Evolutionary conservation across 2,113 vertebrate genomes (phyloP), one percentile per base, ranked within the genome.

Genomic region (Danionella cerebrum): DNA sequence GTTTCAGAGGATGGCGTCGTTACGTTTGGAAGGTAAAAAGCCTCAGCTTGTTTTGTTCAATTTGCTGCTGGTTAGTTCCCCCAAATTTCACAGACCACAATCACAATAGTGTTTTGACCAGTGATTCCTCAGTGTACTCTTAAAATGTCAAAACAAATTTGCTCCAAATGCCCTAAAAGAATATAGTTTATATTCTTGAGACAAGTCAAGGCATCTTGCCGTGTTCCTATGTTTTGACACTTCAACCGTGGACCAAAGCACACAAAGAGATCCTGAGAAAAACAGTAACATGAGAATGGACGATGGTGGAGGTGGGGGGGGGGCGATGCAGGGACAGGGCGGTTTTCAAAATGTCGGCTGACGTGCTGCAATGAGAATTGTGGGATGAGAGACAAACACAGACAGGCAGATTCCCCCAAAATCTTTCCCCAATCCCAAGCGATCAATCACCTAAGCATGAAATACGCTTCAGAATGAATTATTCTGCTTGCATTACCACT

Each of bases 1-100:
- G 73, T 90, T 91, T 73, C 90, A 92, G 80, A 88, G 90, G 42
- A 91, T 91, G 90, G 89, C 90, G 64, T 89, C 88, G 2, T 86
- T 92, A 72, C 83, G 90, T 73, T 85, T 92, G 73, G 90, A 92
- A 87, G 90, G 90, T 92, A 90, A 86, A 86, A 82, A 57, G 67
- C 71, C 33, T 42, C 12, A n/a, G 45, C 27, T 48, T 65, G 31
- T 42, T 67, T 44, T 16, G 51, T 69, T 66, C 12, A 31, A 29
- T 71, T 25, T 45, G 71, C 58, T 39, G 4, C 29, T 51, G 22
- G n/a, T n/a, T 66, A 24, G 29, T 39, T 52, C 6, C n/a, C n/a
- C n/a, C 3, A 11, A 31, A 31, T 27, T 52, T 16, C 22, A 29
- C 39, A 41, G 13, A 25, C 21, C 10, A 11, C 13, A 5, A 25